Percentiles rank a stretch among this genome's conserved stretches.
Evolutionary conservation across 2,113 vertebrate genomes (phyloP).

Genomic region (Osmerus mordax): DNA sequence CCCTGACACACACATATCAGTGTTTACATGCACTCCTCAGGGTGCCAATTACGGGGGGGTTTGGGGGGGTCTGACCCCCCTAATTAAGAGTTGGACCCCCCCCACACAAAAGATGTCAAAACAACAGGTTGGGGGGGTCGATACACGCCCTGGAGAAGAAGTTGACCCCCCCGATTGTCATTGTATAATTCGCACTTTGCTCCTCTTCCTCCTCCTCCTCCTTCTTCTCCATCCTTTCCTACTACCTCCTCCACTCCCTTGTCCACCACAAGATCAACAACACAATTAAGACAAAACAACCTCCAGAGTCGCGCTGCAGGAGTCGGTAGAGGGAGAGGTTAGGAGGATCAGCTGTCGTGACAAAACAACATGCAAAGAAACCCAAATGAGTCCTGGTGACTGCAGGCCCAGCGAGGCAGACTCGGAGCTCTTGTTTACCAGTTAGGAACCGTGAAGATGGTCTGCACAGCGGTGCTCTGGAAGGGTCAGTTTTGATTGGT

Average conservation of each 20-base stretch:
- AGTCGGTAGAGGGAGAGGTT: not conserved
- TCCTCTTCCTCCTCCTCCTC: too few species aligned
- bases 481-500: constrained; percentile 11
- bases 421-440: constrained; percentile 19
- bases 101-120: too few species aligned
- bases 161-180: too few species aligned
- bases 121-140: too few species aligned
- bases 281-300: not conserved
- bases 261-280: not conserved
- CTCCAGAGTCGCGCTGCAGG: not conserved
- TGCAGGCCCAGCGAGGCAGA: not conserved
- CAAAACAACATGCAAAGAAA: not conserved
- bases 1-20: too few species aligned
- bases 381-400: not conserved
- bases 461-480: not conserved
- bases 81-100: too few species aligned
- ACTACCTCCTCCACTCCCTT: not conserved
- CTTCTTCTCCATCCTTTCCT: too few species aligned
- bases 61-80: too few species aligned
- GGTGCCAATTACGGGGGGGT: too few species aligned
- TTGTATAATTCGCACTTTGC: too few species aligned
- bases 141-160: too few species aligned
- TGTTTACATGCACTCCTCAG: too few species aligned
- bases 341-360: not conserved
- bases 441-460: not conserved